phyloP scores from a whole-genome alignment of 1,140 invertebrate genomes.

The Drosophila sechellia region DNA sequence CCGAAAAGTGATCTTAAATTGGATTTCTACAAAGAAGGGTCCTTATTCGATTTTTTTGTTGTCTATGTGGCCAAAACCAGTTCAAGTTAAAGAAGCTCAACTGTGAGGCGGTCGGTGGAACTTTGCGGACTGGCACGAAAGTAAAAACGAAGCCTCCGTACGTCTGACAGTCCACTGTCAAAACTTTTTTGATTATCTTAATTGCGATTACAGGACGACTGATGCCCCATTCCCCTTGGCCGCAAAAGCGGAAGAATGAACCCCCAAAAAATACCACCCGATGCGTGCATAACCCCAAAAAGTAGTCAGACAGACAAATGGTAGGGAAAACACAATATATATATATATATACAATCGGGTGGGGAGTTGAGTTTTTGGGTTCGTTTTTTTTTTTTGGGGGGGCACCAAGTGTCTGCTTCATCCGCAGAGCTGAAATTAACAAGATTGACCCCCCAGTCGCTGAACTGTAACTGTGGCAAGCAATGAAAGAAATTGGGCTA shows the following conservation, averaged over 20 bases:
- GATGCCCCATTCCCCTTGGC: background rate
- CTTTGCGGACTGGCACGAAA: constrained; percentile 49
- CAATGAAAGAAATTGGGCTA: constrained; percentile 80
- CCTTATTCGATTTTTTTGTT: background rate
- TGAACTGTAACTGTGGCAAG: constrained; percentile 29
- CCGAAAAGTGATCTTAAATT: background rate
- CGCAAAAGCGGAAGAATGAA: background rate
- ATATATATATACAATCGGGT: constrained; percentile 54
- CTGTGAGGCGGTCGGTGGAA: constrained; percentile 19
- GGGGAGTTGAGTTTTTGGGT: constrained; percentile 8
- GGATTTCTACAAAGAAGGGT: background rate
- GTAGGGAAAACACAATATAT: constrained; percentile 54
- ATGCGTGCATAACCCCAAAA: constrained; percentile 60
- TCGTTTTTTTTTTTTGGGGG: background rate
- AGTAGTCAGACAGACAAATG: constrained; percentile 33
- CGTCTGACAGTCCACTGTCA: constrained; percentile 73
- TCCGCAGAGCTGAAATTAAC: constrained; percentile 67
- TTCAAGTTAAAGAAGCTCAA: constrained; percentile 4
- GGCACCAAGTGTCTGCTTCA: constrained; percentile 14
- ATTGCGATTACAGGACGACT: constrained; percentile 71
- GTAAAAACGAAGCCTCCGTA: constrained; percentile 58
- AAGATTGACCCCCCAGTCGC: constrained; percentile 64
- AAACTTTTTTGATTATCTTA: constrained; percentile 84
- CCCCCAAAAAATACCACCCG: constrained; percentile 20
- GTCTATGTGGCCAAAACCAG: background rate